Conservation (phyloP, 2,888 invertebrate genomes). For the Camponotus fellah region DNA sequence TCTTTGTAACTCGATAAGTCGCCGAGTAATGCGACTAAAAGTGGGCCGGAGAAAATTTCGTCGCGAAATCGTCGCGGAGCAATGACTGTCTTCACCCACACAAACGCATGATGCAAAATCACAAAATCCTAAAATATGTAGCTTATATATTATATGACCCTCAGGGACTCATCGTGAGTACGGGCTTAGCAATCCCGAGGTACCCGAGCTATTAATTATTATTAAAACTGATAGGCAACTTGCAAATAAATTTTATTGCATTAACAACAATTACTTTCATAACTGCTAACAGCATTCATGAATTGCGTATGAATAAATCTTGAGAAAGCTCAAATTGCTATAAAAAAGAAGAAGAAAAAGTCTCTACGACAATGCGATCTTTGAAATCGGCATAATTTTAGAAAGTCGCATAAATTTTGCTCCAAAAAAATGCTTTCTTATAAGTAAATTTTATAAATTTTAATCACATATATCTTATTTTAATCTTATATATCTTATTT, state of each 20-base stretch:
- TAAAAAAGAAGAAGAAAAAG: neutral
- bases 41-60: constrained; percentile 67
- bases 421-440: neutral
- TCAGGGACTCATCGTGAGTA: neutral
- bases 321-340: neutral
- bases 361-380: neutral
- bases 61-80: constrained; percentile 37
- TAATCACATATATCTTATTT: neutral
- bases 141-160: constrained; percentile 1
- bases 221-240: neutral
- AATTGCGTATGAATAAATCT: neutral
- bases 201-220: neutral
- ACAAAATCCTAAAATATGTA: constrained; percentile 43
- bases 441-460: neutral
- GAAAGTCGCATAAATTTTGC: neutral
- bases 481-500: too few relatives aligned
- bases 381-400: neutral
- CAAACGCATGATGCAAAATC: neutral
- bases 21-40: constrained; percentile 63
- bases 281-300: neutral
- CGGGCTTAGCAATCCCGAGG: neutral
- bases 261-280: neutral
- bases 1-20: constrained; percentile 80
- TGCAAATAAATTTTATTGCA: neutral
- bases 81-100: neutral